phyloP scores from a whole-genome alignment of 2,888 invertebrate genomes.

The Quadroppia sp. region DNA sequence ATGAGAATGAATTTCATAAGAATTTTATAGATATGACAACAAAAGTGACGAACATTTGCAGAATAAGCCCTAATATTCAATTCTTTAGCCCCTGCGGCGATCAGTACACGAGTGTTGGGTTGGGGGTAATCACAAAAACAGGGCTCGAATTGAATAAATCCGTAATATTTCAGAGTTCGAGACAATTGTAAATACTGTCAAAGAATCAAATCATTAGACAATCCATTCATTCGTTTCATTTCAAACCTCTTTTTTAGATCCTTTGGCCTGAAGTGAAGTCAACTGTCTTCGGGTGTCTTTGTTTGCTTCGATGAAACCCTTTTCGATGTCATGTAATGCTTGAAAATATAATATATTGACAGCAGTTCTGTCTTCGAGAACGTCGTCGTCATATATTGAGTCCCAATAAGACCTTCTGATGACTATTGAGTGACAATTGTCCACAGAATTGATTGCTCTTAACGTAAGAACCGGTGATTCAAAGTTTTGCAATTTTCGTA shows the following conservation, averaged over 20 bases:
- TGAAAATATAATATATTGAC: constrained; percentile 82
- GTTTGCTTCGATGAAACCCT: constrained; percentile 75
- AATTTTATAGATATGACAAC: neutral
- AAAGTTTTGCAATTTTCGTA: constrained; percentile 89
- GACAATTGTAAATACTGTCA: constrained; percentile 78
- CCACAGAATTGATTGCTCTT: constrained; percentile 57
- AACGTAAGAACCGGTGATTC: constrained; percentile 94
- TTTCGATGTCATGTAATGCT: constrained; percentile 76
- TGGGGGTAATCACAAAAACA: constrained; percentile 73
- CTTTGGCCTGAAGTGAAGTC: constrained; percentile 66
- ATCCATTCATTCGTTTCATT: neutral
- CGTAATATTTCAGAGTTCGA: constrained; percentile 78
- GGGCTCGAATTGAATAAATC: constrained; percentile 73
- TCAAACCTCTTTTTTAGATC: constrained; percentile 73
- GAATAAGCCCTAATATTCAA: constrained; percentile 61
- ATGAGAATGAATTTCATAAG: neutral
- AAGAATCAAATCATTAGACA: constrained; percentile 16
- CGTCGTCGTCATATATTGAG: constrained; percentile 70
- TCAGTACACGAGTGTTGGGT: constrained; percentile 63
- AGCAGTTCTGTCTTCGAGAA: constrained; percentile 75
- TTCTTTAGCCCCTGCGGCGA: constrained; percentile 81
- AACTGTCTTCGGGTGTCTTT: constrained; percentile 66
- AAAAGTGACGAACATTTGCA: neutral
- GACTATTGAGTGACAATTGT: constrained; percentile 64
- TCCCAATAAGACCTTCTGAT: constrained; percentile 92